These are phyloP conservation scores for Spodoptera picta DNA, from an alignment of 2,888 invertebrate genomes.

Conservation along the genomic window DNA sequence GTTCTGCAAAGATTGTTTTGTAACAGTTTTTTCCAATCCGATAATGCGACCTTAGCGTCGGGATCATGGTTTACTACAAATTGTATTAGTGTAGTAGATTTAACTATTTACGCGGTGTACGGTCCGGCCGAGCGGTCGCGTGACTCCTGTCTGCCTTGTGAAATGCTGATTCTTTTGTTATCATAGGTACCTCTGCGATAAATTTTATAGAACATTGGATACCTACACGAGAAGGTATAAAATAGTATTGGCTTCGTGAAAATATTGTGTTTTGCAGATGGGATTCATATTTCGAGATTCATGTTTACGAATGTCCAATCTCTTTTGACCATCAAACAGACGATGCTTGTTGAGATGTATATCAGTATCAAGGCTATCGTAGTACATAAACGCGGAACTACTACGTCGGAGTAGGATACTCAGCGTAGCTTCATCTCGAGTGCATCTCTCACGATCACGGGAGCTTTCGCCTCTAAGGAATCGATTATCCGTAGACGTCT, in stretches of 20 bases:
- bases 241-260: conserved; percentile 4
- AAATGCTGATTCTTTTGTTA: conserved; percentile 58
- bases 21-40: conserved; percentile 88
- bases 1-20: conserved; percentile 65
- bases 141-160: conserved; percentile 51
- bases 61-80: conserved; percentile 89
- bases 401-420: conserved; percentile 55
- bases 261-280: conserved; percentile 8
- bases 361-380: conserved; percentile 45
- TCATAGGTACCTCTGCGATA: conserved; percentile 32
- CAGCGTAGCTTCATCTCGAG: conserved; percentile 66
- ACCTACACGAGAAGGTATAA: conserved; percentile 14
- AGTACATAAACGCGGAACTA: conserved; percentile 43
- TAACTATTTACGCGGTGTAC: conserved; percentile 84
- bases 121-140: conserved; percentile 57
- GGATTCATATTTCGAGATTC: conserved; percentile 16
- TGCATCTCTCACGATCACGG: conserved; percentile 69
- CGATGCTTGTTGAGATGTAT: conserved; percentile 38
- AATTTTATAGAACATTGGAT: conserved; percentile 34
- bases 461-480: conserved; percentile 71
- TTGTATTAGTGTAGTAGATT: conserved; percentile 88
- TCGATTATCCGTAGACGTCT: conserved; percentile 76
- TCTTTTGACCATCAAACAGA: conserved; percentile 23
- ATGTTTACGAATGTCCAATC: conserved; percentile 28
- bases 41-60: conserved; percentile 88